Percentiles rank a stretch among this genome's conserved stretches.
These are phyloP conservation scores for Vulpes vulpes DNA, from an alignment of 2,113 vertebrate species.

Conservation along the genomic window DNA sequence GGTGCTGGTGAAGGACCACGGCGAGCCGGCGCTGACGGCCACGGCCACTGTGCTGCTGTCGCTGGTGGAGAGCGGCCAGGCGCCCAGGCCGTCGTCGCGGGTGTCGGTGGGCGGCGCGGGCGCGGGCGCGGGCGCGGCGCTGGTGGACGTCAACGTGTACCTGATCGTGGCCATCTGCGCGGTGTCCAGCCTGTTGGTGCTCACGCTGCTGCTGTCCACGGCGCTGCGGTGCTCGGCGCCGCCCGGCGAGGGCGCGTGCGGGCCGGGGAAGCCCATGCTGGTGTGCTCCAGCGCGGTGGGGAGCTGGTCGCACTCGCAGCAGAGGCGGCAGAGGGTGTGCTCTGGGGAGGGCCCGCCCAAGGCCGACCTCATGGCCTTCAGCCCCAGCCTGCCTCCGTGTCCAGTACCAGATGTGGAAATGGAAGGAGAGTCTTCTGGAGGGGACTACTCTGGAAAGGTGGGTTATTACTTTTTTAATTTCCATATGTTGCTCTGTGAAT, in stretches of 20 bases:
- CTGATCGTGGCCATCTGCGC: conserved; percentile 82
- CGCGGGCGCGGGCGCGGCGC: not conserved
- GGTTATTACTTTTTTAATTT: conserved; percentile 7
- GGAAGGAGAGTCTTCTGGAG: not conserved
- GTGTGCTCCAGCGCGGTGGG: too few species aligned
- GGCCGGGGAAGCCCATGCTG: too few species aligned
- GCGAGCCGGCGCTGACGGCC: not conserved
- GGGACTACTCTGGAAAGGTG: conserved; percentile 66
- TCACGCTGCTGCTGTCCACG: too few species aligned
- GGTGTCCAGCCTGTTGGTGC: conserved; percentile 74
- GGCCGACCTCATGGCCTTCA: conserved; percentile 83
- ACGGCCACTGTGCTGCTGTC: conserved; percentile 37
- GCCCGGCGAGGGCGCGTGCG: too few species aligned
- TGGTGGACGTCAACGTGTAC: conserved; percentile 78
- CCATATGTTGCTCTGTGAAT: not conserved
- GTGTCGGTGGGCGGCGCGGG: accelerated
- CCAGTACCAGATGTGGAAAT: not conserved
- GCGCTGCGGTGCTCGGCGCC: too few species aligned
- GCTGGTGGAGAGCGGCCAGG: not conserved
- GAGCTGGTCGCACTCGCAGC: too few species aligned
- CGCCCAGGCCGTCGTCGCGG: accelerated
- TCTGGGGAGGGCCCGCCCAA: not conserved
- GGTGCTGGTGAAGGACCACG: conserved; percentile 74
- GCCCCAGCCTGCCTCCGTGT: conserved; percentile 66
- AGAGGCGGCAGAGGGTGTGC: too few species aligned